Conservation (phyloP, 2,113 vertebrate species). For the Pachyramphus minor region DNA sequence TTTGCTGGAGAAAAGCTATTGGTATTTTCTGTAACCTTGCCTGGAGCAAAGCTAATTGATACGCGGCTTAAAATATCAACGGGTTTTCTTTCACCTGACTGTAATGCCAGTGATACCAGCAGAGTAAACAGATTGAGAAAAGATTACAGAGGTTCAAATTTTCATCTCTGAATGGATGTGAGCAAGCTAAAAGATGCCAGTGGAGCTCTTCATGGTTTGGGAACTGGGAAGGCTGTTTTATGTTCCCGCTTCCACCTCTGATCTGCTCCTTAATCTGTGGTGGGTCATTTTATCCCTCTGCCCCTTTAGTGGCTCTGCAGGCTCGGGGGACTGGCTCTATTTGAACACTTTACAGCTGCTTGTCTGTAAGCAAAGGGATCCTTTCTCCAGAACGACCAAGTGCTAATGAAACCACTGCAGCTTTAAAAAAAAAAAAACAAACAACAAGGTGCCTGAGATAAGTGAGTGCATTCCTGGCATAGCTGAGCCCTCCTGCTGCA, state of each 20-base stretch:
- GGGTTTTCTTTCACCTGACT: neutral
- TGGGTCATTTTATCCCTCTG: neutral
- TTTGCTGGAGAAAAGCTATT: neutral
- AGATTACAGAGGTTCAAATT: neutral
- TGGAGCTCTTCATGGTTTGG: neutral
- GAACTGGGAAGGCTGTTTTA: neutral
- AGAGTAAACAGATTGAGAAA: neutral
- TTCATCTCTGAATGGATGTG: neutral
- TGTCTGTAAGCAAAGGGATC: neutral
- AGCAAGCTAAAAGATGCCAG: neutral
- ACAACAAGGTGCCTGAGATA: neutral
- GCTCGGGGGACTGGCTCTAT: neutral
- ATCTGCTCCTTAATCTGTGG: neutral
- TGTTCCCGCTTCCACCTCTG: neutral
- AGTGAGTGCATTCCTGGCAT: neutral
- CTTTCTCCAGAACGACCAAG: neutral
- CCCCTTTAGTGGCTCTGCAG: neutral
- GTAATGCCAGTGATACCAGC: neutral
- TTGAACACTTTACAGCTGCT: fast-evolving
- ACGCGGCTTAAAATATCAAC: neutral
- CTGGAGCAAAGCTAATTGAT: neutral
- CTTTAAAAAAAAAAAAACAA: slow-evolving; percentile 3
- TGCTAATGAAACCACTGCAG: neutral
- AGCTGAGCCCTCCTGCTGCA: neutral
- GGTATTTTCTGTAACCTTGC: neutral